Evolutionary conservation across 2,797 vertebrate genomes (phyloP), one percentile per base, ranked within the genome.

Genomic region (Otolemur crassicaudatus): DNA sequence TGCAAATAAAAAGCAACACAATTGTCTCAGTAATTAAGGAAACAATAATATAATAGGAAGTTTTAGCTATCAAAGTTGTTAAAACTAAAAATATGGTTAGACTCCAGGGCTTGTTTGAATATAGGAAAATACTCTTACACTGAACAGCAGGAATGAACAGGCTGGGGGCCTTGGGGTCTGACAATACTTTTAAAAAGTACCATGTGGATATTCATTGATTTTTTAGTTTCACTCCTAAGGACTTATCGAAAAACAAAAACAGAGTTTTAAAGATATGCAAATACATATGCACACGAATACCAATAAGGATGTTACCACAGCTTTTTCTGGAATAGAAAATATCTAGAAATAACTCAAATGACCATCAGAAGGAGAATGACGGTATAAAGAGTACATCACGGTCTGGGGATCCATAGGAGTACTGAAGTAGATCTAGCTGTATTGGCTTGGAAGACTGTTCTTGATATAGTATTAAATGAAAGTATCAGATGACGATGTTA

Each of bases 71-170:
- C 46, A 27, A 16, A 56, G 92, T 93, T 87, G 40, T 85, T 93
- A 53, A 94, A 81, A 77, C 27, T 90, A 23, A 90, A 94, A 92
- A 58, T 90, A 61, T 7, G 11, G 14, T 87, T 90, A 67, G 81
- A 94, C 37, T 90, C 79, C 19, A 91, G 29, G 17, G 16, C 17
- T 89, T 37, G 14, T 65, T 29, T 77, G 80, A 93, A 83, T 49
- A 37, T 65, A 67, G 79, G 25, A 87, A 87, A 69, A 34, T 80
- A 31, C 12, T 85, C 16, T 81, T 34, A 82, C 0, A 49, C 4
- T 13, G 11, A 4, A 58, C 72, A 60, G 53, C 72, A 23, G n/a
- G 49, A 65, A 75, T 89, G 5, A 11, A 10, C 11, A 46, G n/a
- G 10, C n/a, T 23, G 49, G 72, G 65, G 11, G 27, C 34, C 56